Evolutionary conservation across 2,113 vertebrate species (phyloP).

Genomic region (Otolemur garnettii): DNA sequence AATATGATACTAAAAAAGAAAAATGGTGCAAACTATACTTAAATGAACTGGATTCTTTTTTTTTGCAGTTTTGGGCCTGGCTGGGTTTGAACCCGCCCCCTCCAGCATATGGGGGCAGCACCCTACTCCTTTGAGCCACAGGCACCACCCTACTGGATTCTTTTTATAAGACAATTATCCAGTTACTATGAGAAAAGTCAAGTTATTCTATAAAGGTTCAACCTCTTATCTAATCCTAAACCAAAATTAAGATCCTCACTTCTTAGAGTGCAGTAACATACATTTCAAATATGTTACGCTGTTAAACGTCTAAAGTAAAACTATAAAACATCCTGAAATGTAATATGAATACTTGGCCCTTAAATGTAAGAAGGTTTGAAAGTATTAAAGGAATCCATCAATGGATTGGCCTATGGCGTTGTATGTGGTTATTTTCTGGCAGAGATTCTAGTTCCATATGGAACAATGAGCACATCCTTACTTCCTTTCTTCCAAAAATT

Average conservation of each 20-base stretch:
- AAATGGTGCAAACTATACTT: neutral
- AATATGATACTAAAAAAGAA: neutral
- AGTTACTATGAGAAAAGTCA: constrained; percentile 12
- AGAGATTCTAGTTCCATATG: neutral
- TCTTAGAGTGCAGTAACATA: neutral
- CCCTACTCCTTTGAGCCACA: too few relatives aligned
- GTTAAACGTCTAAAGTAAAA: neutral
- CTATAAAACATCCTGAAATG: neutral
- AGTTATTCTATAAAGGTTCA: neutral
- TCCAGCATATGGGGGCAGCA: too few relatives aligned
- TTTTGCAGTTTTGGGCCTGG: too few relatives aligned
- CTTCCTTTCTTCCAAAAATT: neutral
- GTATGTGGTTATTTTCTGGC: neutral
- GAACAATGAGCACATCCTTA: neutral
- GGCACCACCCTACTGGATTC: neutral
- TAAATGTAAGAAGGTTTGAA: neutral
- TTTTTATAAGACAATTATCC: constrained; percentile 30
- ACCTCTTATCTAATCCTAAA: neutral
- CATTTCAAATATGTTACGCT: neutral
- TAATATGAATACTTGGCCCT: neutral
- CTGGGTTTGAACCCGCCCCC: too few relatives aligned
- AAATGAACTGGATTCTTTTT: neutral
- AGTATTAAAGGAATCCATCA: neutral
- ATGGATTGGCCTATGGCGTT: neutral
- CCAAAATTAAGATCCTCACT: neutral